Evolutionary conservation across 2,113 vertebrate genomes (phyloP).

Genomic region (Sclerurus mexicanus): DNA sequence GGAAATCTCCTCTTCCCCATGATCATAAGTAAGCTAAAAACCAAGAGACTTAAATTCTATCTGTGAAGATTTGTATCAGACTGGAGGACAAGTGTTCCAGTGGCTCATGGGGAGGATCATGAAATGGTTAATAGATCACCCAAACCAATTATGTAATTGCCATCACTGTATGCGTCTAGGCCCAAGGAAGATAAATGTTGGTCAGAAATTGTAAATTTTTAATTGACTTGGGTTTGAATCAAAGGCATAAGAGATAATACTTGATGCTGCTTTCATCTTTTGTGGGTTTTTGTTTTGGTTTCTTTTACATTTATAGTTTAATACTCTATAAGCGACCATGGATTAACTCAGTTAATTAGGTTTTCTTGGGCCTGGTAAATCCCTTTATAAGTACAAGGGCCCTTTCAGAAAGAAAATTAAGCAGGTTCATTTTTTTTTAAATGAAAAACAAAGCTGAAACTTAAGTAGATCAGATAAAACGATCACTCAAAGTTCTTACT

Average conservation of each 20-base stretch:
- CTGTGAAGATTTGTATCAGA: background rate
- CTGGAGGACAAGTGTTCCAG: background rate
- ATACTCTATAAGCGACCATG: background rate
- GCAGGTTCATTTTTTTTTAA: background rate
- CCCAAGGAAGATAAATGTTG: background rate
- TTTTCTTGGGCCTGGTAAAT: background rate
- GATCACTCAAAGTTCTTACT: background rate
- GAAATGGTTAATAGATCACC: background rate
- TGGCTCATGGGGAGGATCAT: background rate
- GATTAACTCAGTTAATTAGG: background rate
- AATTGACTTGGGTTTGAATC: background rate
- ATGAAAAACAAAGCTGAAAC: background rate
- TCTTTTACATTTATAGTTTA: background rate
- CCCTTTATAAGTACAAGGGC: accelerated
- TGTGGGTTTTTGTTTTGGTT: background rate
- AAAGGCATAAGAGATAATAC: background rate
- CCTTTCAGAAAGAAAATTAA: background rate
- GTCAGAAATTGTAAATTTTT: background rate
- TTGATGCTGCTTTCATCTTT: background rate
- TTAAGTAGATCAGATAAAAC: background rate
- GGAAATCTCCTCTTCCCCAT: background rate
- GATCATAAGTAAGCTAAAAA: background rate
- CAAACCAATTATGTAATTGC: background rate
- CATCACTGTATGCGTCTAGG: background rate
- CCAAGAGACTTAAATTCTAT: accelerated